These are phyloP conservation scores for Trichogramma pretiosum DNA, from an alignment of 1,140 invertebrate genomes.

Conservation along the genomic window DNA sequence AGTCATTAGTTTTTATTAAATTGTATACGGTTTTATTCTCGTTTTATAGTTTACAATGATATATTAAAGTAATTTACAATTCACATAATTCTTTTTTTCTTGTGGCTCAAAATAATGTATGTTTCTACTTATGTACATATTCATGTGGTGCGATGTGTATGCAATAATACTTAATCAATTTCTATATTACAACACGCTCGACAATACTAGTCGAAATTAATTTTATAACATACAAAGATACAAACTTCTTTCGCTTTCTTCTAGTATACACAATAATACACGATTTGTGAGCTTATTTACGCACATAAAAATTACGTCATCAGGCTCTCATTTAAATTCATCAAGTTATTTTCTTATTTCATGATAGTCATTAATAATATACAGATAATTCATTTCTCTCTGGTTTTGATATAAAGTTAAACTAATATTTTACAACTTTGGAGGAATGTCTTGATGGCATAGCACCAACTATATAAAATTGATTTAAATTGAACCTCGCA, in stretches of 20 bases:
- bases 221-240: constrained; percentile 46
- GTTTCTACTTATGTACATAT: constrained; percentile 43
- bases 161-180: constrained; percentile 35
- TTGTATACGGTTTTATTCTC: constrained; percentile 38
- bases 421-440: constrained; percentile 48
- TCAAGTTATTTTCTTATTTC: constrained; percentile 23
- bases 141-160: constrained; percentile 43
- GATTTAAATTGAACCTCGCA: constrained; percentile 43
- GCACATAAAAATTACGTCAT: constrained; percentile 28
- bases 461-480: constrained; percentile 46
- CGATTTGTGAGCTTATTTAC: constrained; percentile 22
- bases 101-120: constrained; percentile 44
- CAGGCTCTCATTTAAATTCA: constrained; percentile 25
- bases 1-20: constrained; percentile 23
- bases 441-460: constrained; percentile 47
- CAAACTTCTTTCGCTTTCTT: too few species aligned
- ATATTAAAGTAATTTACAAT: constrained; percentile 42
- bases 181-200: constrained; percentile 33
- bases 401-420: constrained; percentile 38
- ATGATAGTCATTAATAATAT: constrained; percentile 36
- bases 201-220: constrained; percentile 27
- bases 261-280: constrained; percentile 27
- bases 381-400: constrained; percentile 36
- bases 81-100: constrained; percentile 40
- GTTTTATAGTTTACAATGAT: constrained; percentile 44